Base-by-base conservation (phyloP, 2,888 invertebrate species). In the Venustoraphidia nigricollis region DNA sequence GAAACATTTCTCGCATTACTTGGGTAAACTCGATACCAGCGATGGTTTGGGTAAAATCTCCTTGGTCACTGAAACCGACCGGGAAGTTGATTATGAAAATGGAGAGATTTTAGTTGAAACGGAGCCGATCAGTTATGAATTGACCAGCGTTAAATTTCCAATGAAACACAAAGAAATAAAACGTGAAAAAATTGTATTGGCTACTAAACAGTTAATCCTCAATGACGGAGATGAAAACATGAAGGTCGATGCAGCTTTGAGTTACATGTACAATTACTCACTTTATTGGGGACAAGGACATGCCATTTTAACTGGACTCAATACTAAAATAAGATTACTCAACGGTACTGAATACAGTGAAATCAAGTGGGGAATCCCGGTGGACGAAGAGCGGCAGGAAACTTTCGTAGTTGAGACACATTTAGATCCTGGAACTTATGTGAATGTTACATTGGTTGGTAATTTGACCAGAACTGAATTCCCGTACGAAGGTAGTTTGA, bases 81-180 rank as follows among this genome's bases (percentile, higher is more conserved):
- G 74, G 52, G 75, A 76, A 57, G 56, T 72, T 49, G 68, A 70
- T 41, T 75, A 72, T 58, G 75, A 74, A 50, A 75, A 73, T 44
- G 88, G 88, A 0, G 84, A 89, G 61, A 75, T 91, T 45, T 68
- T 91, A 34, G 76, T 84, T 8, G 90, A 90, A 68, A 78, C 81
- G 1, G 89, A 89, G 63, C 89, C 90, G 1, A 70, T 76, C 36
- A 72, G 76, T 49, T 91, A 91, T 62, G 84, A 86, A 62, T 65
- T 90, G 56, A 77, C 75, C 48, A 71, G 57, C 6, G 55, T 65
- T 36, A 62, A 60, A 52, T 61, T 61, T 48, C 36, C 34, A 34
- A 42, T 35, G 9, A 43, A 43, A 17, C 40, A 63, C 47, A 69
- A 72, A 53, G 72, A 73, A 46, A 66, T 72, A 11, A 65, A 68